phyloP scores from a whole-genome alignment of 2,797 vertebrate genomes.

The Hydrophis major region DNA sequence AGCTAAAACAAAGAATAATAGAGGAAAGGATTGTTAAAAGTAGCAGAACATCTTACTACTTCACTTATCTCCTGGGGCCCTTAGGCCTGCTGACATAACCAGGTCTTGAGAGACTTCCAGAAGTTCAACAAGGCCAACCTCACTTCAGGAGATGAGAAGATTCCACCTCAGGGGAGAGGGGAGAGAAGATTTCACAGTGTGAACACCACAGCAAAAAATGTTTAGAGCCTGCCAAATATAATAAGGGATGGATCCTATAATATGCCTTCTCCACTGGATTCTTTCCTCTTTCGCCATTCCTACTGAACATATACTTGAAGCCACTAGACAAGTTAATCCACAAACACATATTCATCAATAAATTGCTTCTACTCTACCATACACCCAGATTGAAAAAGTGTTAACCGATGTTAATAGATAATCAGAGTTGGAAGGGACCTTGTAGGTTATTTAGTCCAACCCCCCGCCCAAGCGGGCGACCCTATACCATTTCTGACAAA shows the following conservation, averaged over 20 bases:
- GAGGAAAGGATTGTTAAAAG: neutral
- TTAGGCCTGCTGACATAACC: neutral
- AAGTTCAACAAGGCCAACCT: neutral
- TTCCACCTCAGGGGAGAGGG: neutral
- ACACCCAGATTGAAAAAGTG: neutral
- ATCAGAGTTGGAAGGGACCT: too few species aligned
- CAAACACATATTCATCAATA: neutral
- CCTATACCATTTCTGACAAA: too few species aligned
- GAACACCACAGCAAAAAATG: neutral
- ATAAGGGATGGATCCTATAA: neutral
- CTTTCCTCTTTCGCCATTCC: neutral
- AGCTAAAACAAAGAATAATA: neutral
- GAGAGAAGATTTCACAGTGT: neutral
- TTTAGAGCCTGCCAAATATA: neutral
- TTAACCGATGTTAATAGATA: too few species aligned
- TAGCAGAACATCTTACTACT: neutral
- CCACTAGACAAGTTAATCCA: neutral
- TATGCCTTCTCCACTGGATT: neutral
- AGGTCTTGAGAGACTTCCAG: neutral
- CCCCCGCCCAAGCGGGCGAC: too few species aligned
- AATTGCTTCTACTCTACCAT: neutral
- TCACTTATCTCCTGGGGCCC: neutral
- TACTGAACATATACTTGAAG: neutral
- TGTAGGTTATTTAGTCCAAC: too few species aligned
- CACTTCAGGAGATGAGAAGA: neutral